Evolutionary conservation across 2,797 vertebrate species (phyloP), one percentile per base, ranked within the genome.

Genomic region (Pempheris klunzingeri): DNA sequence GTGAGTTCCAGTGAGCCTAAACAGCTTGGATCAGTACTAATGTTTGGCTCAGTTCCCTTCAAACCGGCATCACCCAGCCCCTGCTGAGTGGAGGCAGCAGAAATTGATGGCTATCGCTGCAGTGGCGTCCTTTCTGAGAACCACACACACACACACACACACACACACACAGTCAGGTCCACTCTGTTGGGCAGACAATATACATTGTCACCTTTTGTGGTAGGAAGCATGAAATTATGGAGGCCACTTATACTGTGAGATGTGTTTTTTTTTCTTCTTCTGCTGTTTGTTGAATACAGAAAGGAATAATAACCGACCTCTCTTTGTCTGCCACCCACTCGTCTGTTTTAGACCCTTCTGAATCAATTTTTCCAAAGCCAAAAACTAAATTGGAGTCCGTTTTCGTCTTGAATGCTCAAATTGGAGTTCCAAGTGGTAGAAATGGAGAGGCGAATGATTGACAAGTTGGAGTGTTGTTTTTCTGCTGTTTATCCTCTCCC

Each of bases 401-500:
- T 64, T 62, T 38, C 74, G 14, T 69, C 52, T 36, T 41, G 41
- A 62, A 84, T 44, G 39, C 72, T 83, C 30, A 77, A 72, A 86
- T 74, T 59, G 73, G 60, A 75, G 34, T 81, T 74, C 52, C 52
- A 36, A 28, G 78, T 59, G 70, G 74, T 32, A 70, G 60, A 74
- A 79, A 69, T 64, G 11, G 64, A 79, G 61, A 79, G 75, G 60
- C 22, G 49, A 12, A 5, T 84, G 89, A 91, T 74, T 86, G 88
- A 82, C 78, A 85, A 81, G 59, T 64, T 38, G 36, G 61, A 81
- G 67, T 84, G 82, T 79, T 86, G 89, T 90, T 90, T 86, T 83
- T 89, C 53, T 80, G 71, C 87, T 84, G 77, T 90, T 92, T 87
- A 90, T 88, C 75, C 82, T 83, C 82, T 88, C 80, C 62, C 58